These are phyloP conservation scores for Alsophila aescularia DNA, from an alignment of 2,888 invertebrate genomes.

Conservation along the genomic window DNA sequence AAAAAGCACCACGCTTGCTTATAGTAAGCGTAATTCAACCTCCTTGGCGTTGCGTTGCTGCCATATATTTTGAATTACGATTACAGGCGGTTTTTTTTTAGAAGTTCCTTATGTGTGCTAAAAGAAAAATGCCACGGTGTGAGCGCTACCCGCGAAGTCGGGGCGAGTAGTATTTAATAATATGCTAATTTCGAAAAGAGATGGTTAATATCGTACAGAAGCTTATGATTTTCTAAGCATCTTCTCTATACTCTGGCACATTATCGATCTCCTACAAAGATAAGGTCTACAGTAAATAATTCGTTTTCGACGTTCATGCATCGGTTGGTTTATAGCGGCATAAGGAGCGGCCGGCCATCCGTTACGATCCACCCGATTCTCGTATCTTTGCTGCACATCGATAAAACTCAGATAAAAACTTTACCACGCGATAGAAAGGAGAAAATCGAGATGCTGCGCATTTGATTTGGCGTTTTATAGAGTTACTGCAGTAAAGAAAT, in stretches of 20 bases:
- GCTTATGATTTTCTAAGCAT: background rate
- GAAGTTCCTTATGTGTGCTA: no score
- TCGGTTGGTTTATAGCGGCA: conserved; percentile 54
- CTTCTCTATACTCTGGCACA: conserved; percentile 31
- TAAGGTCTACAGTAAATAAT: conserved; percentile 45
- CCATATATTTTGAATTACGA: no score
- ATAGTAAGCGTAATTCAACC: no score
- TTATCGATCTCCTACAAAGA: conserved; percentile 42
- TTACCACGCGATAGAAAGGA: conserved; percentile 39
- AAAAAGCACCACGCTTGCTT: no score
- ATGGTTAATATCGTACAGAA: background rate
- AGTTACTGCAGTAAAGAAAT: conserved; percentile 25
- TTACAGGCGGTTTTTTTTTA: no score
- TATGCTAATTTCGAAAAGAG: no score
- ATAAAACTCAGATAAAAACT: conserved; percentile 44
- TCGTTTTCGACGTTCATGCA: conserved; percentile 51
- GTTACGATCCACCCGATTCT: conserved; percentile 46
- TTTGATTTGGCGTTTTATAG: conserved; percentile 32
- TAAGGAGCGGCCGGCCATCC: conserved; percentile 48
- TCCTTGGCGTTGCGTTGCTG: no score
- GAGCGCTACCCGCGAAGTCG: no score
- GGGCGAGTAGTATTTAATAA: no score
- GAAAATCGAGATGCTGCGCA: conserved; percentile 31
- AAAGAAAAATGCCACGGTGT: no score
- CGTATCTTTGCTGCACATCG: conserved; percentile 46